Percentiles rank a stretch among this genome's conserved stretches.
phyloP scores from a whole-genome alignment of 2,797 vertebrate species.

The Enteromius argenteus region DNA sequence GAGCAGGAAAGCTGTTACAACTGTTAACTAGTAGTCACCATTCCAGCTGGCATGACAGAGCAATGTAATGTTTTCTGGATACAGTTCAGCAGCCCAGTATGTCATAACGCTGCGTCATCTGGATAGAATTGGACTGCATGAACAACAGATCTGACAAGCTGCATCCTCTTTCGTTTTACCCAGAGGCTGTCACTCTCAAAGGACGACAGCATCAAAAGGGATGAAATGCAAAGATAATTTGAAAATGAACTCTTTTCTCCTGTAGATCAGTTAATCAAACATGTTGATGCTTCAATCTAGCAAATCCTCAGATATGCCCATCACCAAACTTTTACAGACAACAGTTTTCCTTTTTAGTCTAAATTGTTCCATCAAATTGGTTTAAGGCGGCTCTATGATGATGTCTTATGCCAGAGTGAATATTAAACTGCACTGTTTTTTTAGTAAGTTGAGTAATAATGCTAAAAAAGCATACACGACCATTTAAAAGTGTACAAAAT shows the following conservation, averaged over 20 bases:
- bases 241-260: background rate
- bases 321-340: slow-evolving; percentile 18
- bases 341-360: background rate
- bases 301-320: slow-evolving; percentile 5
- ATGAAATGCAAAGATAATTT: slow-evolving; percentile 29
- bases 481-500: background rate
- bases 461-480: background rate
- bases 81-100: slow-evolving; percentile 16
- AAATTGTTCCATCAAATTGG: slow-evolving; percentile 20
- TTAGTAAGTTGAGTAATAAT: background rate
- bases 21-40: slow-evolving; percentile 10
- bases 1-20: slow-evolving; percentile 43
- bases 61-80: slow-evolving; percentile 23
- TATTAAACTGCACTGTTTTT: background rate
- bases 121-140: slow-evolving; percentile 23
- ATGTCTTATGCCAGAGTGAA: background rate
- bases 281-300: slow-evolving; percentile 22
- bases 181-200: slow-evolving; percentile 10
- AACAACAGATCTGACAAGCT: slow-evolving; percentile 35
- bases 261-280: slow-evolving; percentile 13
- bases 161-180: slow-evolving; percentile 13
- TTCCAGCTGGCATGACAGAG: slow-evolving; percentile 35
- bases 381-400: slow-evolving; percentile 6
- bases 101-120: slow-evolving; percentile 7
- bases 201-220: slow-evolving; percentile 11